These are phyloP conservation scores for Isaurus tuberculatus DNA, from an alignment of 92 coral and sea anemone genomes.

Conservation along the genomic window DNA sequence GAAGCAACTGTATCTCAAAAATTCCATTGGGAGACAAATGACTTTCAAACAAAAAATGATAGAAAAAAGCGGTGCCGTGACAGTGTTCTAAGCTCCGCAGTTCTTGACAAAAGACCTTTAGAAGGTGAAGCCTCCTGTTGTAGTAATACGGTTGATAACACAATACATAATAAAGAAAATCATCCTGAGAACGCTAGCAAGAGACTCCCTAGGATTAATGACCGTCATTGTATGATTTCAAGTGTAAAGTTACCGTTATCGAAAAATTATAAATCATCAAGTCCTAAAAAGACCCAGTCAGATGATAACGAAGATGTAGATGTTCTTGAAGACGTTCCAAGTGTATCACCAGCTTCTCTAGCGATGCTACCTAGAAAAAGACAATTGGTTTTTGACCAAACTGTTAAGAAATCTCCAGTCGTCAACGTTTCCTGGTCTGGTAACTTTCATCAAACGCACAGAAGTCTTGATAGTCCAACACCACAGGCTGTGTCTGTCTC, in stretches of 20 bases:
- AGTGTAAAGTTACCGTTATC: slow-evolving; percentile 35
- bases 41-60: not conserved
- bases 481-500: slow-evolving; percentile 1
- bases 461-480: slow-evolving; percentile 6
- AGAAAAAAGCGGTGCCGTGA: not conserved
- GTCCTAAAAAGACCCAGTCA: not conserved
- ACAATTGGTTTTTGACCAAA: slow-evolving; percentile 36
- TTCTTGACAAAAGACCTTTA: not conserved
- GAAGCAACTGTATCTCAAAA: not conserved
- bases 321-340: slow-evolving; percentile 51
- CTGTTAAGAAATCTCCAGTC: slow-evolving; percentile 68
- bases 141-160: not conserved
- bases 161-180: not conserved
- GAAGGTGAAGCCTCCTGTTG: not conserved
- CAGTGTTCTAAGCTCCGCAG: not conserved
- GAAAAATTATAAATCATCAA: not conserved
- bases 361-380: slow-evolving; percentile 50
- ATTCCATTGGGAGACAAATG: not conserved
- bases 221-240: slow-evolving; percentile 7
- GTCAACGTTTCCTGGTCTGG: slow-evolving; percentile 60
- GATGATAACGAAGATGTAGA: slow-evolving; percentile 61
- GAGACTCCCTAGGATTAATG: not conserved
- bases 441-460: not conserved
- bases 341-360: slow-evolving; percentile 40
- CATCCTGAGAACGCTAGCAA: not conserved